Evolutionary conservation across 2,888 invertebrate genomes (phyloP), one percentile per base, ranked within the genome.

Genomic region (Craniophora ligustri): DNA sequence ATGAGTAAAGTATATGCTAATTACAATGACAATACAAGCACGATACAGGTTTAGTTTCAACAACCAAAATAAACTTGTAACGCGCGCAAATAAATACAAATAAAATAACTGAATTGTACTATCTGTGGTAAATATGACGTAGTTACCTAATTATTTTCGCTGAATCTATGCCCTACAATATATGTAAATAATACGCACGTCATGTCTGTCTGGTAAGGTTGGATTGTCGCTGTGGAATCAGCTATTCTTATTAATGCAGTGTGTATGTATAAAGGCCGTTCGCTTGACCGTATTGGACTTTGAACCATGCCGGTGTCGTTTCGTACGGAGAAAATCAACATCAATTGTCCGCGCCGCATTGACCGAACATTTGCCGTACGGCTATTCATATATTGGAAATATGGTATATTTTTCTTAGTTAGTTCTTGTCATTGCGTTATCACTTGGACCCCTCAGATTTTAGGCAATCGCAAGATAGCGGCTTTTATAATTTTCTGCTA

Each of bases 311-410:
- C 66, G 58, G 71, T 73, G 62, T 60, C 63, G 51, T 57, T 66
- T 68, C 58, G 41, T 65, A 57, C 67, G 54, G 66, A 72, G 69
- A 76, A 74, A 70, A 81, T 79, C 76, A 81, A 83, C 82, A 81
- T 77, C 81, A 79, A 82, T 84, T 84, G 84, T 81, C 66, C 34
- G 50, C 40, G 56, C 16, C 31, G 51, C 47, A 58, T 67, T 61
- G 44, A 32, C 61, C 60, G 58, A 64, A 70, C 41, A 14, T 26
- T n/a, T 36, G 55, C 35, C 32, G 31, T 40, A 18, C 42, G 28
- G 35, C 30, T 50, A n/a, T 14, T 15, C 5, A 6, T 34, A 26
- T 32, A 30, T 48, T 16, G 13, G 2, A 38, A 26, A 56, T 42
- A 6, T n/a, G 15, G 26, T 26, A 26, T 23, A 8, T 4, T 36